phyloP scores from a whole-genome alignment of 1,140 invertebrate species.

The Neodiprion pinetum region DNA sequence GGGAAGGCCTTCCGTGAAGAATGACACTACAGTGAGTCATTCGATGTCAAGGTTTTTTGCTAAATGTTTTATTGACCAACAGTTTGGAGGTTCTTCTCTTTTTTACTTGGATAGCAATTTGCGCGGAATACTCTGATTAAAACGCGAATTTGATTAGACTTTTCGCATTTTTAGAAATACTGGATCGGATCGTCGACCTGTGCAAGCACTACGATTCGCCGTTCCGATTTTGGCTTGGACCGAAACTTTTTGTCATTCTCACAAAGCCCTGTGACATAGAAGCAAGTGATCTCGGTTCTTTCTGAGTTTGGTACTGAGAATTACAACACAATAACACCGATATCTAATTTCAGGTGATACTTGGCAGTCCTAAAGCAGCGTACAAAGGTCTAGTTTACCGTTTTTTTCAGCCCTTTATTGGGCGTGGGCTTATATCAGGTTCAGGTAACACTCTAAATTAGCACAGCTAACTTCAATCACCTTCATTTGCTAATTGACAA shows the following conservation, averaged over 20 bases:
- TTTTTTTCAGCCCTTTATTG: constrained; percentile 51
- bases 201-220: constrained; percentile 48
- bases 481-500: neutral
- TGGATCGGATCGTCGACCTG: constrained; percentile 41
- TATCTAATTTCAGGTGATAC: constrained; percentile 43
- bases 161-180: constrained; percentile 45
- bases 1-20: neutral
- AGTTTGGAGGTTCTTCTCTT: no score
- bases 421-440: constrained; percentile 53
- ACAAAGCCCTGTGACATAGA: constrained; percentile 58
- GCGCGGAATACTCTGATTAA: neutral
- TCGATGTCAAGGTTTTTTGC: neutral
- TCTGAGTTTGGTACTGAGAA: neutral
- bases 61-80: no score
- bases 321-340: neutral
- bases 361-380: constrained; percentile 45
- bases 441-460: constrained; percentile 43
- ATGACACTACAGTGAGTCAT: neutral
- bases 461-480: neutral
- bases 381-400: constrained; percentile 53
- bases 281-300: constrained; percentile 39
- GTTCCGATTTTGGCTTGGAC: constrained; percentile 56
- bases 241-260: constrained; percentile 53
- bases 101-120: constrained; percentile 12
- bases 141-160: neutral